phyloP scores from a whole-genome alignment of 2,888 invertebrate species.

The Polyommatus icarus region DNA sequence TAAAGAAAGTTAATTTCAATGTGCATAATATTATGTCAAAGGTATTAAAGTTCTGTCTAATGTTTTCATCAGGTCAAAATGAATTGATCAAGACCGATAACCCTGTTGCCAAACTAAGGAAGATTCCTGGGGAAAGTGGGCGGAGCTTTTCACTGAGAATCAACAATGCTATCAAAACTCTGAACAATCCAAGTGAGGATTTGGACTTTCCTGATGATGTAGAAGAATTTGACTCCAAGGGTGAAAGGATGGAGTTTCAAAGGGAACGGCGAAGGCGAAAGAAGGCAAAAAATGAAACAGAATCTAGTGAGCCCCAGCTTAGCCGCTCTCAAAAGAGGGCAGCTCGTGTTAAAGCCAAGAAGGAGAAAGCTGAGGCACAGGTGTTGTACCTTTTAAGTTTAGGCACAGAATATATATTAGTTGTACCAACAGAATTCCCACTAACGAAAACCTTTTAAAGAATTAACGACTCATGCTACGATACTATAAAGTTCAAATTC shows the following conservation, averaged over 20 bases:
- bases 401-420: no score
- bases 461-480: no score
- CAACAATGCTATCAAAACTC: constrained; percentile 81
- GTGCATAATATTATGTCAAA: not conserved
- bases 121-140: constrained; percentile 82
- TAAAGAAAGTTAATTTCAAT: no score
- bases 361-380: constrained; percentile 60
- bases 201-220: constrained; percentile 59
- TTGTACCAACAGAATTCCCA: no score
- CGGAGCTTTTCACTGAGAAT: constrained; percentile 84
- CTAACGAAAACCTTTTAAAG: no score
- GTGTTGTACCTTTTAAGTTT: not conserved
- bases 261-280: constrained; percentile 57
- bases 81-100: constrained; percentile 45
- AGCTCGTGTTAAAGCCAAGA: constrained; percentile 72
- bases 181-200: constrained; percentile 53
- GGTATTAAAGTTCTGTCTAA: not conserved
- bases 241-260: constrained; percentile 57
- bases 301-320: constrained; percentile 49
- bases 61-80: constrained; percentile 26
- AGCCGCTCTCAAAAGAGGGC: constrained; percentile 78
- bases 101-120: constrained; percentile 77
- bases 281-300: constrained; percentile 36
- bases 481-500: no score
- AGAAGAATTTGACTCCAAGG: constrained; percentile 57